phyloP scores from a whole-genome alignment of 2,888 invertebrate genomes.

The Troglohyphantes excavatus region DNA sequence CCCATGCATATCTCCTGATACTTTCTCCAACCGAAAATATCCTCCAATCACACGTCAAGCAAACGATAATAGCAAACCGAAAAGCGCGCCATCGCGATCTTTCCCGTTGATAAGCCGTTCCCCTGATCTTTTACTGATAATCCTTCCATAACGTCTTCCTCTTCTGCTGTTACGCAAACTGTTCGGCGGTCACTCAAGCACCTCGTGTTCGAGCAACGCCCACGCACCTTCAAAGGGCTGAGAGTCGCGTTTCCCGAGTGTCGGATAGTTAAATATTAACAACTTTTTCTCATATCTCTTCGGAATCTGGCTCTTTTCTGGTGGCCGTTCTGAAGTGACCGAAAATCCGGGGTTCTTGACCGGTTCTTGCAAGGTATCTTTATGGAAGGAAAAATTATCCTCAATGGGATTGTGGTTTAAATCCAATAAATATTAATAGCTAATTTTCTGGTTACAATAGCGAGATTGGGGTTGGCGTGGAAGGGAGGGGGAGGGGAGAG shows the following conservation, averaged over 20 bases:
- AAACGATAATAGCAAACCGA: too few species aligned
- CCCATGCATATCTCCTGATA: too few species aligned
- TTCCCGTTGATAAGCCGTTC: slow-evolving; percentile 1
- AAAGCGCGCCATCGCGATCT: neutral
- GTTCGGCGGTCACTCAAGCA: slow-evolving; percentile 33
- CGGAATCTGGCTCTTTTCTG: neutral
- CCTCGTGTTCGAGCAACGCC: neutral
- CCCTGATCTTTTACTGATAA: slow-evolving; percentile 30
- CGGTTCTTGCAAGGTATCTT: neutral
- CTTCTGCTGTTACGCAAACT: slow-evolving; percentile 14
- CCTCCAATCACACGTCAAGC: too few species aligned
- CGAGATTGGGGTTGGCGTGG: too few species aligned
- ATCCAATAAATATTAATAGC: slow-evolving; percentile 14
- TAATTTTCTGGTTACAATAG: slow-evolving; percentile 29
- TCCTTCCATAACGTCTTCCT: slow-evolving; percentile 30
- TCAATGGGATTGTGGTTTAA: neutral
- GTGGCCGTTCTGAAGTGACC: neutral
- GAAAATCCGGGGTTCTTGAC: slow-evolving; percentile 42
- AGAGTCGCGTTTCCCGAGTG: neutral
- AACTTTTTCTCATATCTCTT: neutral
- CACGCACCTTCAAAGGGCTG: slow-evolving; percentile 19
- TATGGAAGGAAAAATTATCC: neutral
- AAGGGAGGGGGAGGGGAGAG: too few species aligned
- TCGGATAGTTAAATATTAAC: neutral
- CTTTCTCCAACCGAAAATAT: too few species aligned